Conservation (phyloP, 2,113 vertebrate species). For the Gopherus evgoodei region DNA sequence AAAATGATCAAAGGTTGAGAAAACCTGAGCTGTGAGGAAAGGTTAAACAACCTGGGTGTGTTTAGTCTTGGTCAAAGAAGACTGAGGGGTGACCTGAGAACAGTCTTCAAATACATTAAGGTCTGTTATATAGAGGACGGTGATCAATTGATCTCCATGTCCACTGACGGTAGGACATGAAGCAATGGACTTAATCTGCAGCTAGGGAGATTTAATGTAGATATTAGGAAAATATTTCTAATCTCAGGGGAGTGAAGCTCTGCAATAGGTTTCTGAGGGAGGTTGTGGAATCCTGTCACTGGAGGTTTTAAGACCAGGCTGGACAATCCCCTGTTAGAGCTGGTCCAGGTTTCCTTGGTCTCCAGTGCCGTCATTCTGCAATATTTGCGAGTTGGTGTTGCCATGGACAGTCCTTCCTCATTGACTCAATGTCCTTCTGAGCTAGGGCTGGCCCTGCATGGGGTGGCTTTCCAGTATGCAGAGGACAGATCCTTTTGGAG, state of each 20-base stretch:
- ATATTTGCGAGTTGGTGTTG: neutral
- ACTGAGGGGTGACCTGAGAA: neutral
- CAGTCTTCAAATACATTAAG: neutral
- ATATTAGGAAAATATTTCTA: neutral
- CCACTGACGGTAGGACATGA: neutral
- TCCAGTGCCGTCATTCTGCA: neutral
- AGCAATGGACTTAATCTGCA: neutral
- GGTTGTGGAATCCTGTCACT: no score
- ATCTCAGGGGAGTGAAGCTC: no score
- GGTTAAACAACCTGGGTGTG: neutral
- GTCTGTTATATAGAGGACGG: neutral
- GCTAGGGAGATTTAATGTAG: neutral
- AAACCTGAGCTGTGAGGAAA: neutral
- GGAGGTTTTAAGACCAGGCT: no score
- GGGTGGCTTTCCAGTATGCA: no score
- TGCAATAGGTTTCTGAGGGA: no score
- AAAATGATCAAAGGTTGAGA: neutral
- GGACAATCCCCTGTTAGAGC: no score
- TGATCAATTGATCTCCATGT: neutral
- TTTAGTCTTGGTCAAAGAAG: neutral
- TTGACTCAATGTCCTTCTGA: neutral
- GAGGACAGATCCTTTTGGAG: neutral
- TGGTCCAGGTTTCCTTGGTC: neutral
- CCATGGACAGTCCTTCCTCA: neutral
- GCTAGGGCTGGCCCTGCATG: neutral